Evolutionary conservation across 2,888 invertebrate species (phyloP), one percentile per base, ranked within the genome.

Genomic region (Agrochola lychnidis): DNA sequence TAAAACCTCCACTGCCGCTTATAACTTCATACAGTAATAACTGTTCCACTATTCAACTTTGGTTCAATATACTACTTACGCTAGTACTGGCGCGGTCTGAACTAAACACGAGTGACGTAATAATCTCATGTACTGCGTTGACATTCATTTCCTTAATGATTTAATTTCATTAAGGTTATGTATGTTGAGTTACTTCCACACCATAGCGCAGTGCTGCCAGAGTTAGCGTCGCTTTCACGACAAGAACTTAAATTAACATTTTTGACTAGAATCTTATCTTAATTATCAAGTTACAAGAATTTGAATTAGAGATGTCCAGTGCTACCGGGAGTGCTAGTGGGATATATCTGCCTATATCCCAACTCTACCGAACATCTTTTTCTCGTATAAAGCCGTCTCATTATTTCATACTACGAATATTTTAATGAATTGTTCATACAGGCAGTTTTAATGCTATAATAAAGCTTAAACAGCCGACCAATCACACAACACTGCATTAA

Each of bases 141-240:
- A 75, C 64, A 82, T 87, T 87, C 25, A 83, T 84, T 86, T 84
- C 74, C 79, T 79, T 77, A 79, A 81, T 80, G 56, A 74, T 80
- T 77, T 79, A 79, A 71, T 79, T 79, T 87, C 73, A 86, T 84
- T 86, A 73, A 78, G 76, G 53, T 73, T 48, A 67, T 45, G 66
- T 56, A 67, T 42, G 78, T 56, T 42, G 59, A 59, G 42, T 42
- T 67, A 63, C 25, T 68, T 69, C 59, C 45, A 51, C 25, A 42
- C 45, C 22, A 14, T 12, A 51, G 25, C 36, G 25, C 9, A 12
- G 25, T 6, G 61, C 14, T 67, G n/a, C 0, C 30, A 22, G 63
- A 30, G 19, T n/a, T n/a, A 51, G 30, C 30, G 73, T 51, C 25
- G 48, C 22, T 42, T 73, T 40, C 12, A 51, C 1, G 48, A 16